These are phyloP conservation scores for Apis florea DNA, from an alignment of 1,140 invertebrate genomes.

Conservation along the genomic window DNA sequence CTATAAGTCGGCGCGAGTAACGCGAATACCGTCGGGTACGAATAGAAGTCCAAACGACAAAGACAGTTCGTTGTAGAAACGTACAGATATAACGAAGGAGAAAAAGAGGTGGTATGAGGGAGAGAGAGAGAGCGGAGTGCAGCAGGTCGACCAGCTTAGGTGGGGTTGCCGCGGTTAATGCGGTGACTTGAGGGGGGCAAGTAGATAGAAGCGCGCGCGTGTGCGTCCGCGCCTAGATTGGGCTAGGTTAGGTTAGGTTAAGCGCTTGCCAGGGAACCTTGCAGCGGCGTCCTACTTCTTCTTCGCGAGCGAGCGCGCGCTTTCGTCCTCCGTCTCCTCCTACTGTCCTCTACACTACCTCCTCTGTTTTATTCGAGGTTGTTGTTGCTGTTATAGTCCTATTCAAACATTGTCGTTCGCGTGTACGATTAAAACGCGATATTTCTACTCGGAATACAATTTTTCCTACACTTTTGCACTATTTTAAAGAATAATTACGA, in stretches of 20 bases:
- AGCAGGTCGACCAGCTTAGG: constrained; percentile 42
- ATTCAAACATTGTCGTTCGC: not conserved
- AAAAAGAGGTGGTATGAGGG: not conserved
- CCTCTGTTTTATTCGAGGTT: not conserved
- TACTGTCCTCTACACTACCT: constrained; percentile 27
- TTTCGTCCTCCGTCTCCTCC: constrained; percentile 51
- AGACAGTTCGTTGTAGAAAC: constrained; percentile 21
- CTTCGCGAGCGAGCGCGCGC: constrained; percentile 53
- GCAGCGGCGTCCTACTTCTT: constrained; percentile 62
- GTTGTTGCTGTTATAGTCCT: constrained; percentile 18
- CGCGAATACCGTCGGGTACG: constrained; percentile 23
- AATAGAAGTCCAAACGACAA: constrained; percentile 24
- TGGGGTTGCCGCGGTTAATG: constrained; percentile 45
- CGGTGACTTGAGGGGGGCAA: constrained; percentile 24
- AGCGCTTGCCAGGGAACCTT: constrained; percentile 57
- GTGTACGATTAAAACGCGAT: not conserved
- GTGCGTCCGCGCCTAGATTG: constrained; percentile 54
- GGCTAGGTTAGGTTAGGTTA: constrained; percentile 62
- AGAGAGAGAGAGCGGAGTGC: constrained; percentile 45
- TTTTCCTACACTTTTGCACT: not conserved
- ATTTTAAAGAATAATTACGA: not conserved
- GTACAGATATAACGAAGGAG: constrained; percentile 10
- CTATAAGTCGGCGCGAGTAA: constrained; percentile 34
- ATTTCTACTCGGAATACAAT: not conserved
- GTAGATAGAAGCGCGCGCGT: constrained; percentile 49